Conservation (phyloP, 2,797 vertebrate species). For the Crocidura indochinensis region DNA sequence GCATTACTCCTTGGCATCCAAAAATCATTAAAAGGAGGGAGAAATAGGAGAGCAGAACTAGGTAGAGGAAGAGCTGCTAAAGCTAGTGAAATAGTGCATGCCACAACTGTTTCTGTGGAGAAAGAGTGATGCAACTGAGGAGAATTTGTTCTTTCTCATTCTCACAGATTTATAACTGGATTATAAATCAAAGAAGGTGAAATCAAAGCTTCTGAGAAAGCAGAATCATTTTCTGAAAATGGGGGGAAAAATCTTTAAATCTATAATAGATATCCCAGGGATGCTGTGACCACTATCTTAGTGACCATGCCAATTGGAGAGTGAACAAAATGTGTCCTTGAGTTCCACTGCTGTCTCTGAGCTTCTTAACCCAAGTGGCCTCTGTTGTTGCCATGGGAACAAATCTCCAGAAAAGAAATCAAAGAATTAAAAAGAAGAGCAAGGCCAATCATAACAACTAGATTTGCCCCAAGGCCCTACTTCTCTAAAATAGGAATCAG, state of each 20-base stretch:
- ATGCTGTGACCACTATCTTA: background rate
- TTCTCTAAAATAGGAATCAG: background rate
- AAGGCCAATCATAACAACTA: slow-evolving; percentile 41
- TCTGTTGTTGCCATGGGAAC: slow-evolving; percentile 64
- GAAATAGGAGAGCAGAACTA: background rate
- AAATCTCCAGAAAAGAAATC: slow-evolving; percentile 68
- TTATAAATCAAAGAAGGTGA: slow-evolving; percentile 21
- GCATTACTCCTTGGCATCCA: too few relatives aligned
- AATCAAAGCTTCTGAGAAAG: slow-evolving; percentile 43
- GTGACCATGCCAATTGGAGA: background rate
- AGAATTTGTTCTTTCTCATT: background rate
- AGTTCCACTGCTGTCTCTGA: slow-evolving; percentile 34
- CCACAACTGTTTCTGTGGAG: rapidly evolving
- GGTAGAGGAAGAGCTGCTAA: background rate
- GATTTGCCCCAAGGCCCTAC: background rate
- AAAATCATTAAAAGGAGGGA: too few relatives aligned
- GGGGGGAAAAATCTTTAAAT: slow-evolving; percentile 35
- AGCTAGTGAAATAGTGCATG: background rate
- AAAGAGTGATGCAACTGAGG: background rate
- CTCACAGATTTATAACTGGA: background rate
- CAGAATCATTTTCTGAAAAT: background rate
- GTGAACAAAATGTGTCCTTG: background rate
- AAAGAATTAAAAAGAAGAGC: slow-evolving; percentile 73
- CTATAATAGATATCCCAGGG: background rate
- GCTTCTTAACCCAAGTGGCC: slow-evolving; percentile 33